phyloP scores from a whole-genome alignment of 2,113 vertebrate species.

The Nothocercus julius region DNA sequence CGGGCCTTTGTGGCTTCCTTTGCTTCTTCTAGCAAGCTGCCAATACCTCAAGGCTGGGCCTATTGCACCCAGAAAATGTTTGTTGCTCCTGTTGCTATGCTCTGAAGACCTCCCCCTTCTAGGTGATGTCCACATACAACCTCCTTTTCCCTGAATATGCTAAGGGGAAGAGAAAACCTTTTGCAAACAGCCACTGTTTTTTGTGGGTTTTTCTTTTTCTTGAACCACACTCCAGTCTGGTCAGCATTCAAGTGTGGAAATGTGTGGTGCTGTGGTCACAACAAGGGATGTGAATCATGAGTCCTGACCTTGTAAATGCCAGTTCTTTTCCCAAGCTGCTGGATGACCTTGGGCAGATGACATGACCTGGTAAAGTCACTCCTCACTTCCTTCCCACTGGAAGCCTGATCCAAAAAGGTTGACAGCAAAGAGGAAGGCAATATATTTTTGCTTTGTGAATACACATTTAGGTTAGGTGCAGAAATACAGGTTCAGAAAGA shows the following conservation, averaged over 20 bases:
- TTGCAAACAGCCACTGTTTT: not conserved
- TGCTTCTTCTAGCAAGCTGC: not conserved
- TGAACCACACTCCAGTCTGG: constrained; percentile 34
- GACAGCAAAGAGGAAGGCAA: not conserved
- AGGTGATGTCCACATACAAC: not conserved
- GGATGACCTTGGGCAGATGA: constrained; percentile 2
- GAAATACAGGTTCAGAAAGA: not conserved
- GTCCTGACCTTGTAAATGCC: constrained; percentile 24
- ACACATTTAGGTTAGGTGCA: not conserved
- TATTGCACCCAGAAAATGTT: constrained; percentile 11
- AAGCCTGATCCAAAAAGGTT: not conserved
- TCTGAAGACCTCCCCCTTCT: not conserved
- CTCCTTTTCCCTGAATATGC: constrained; percentile 2
- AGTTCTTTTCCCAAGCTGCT: not conserved
- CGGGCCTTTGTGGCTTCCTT: constrained; percentile 28
- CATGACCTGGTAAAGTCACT: not conserved
- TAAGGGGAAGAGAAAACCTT: not conserved
- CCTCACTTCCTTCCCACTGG: not conserved
- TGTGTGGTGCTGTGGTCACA: constrained; percentile 45
- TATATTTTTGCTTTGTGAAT: accelerated
- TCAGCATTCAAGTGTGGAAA: constrained; percentile 58
- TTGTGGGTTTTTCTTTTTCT: not conserved
- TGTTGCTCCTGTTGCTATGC: constrained; percentile 53
- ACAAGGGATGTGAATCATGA: constrained; percentile 49
- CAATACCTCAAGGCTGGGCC: not conserved